Evolutionary conservation across 2,113 vertebrate species (phyloP), one percentile per base, ranked within the genome.

Genomic region (Mirza zaza): DNA sequence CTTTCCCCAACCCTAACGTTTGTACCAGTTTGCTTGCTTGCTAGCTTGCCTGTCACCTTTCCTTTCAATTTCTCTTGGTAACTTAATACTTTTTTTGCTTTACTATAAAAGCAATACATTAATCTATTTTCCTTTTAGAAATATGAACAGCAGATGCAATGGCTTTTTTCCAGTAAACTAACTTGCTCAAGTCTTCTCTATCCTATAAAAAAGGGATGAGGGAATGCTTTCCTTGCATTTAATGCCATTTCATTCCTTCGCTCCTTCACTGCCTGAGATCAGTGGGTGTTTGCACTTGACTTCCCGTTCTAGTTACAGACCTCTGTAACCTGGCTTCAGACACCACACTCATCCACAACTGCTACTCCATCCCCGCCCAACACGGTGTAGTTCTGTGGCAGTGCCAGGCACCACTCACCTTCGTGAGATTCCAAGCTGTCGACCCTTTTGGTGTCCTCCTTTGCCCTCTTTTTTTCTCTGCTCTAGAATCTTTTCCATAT

Each of bases 121-220:
- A 94, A 87, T 29, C 71, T 42, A 67, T 50, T 77, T 96, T 97
- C 32, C 59, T 73, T 96, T 97, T 75, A 89, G 55, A 94, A 88
- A 71, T 50, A 68, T 83, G n/a, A 93, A 75, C 29, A 95, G 50
- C 29, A 71, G 57, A 48, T 79, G n/a, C 12, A 85, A 45, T 94
- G 65, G 34, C 29, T 90, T 82, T 70, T n/a, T 76, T 45, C 25
- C 73, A 82, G 29, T 68, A 45, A 89, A 87, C 50, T 50, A 87
- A 83, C 21, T 67, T 73, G 36, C 25, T 90, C 36, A 65, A 65
- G 27, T 82, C 23, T 92, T 90, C 68, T 73, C 52, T 70, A 48
- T 25, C 36, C 7, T 61, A 20, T 63, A 81, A 42, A 96, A 55
- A 25, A 45, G 50, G 21, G n/a, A 32, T 36, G 2, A 8, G 79